Evolutionary conservation across 2,113 vertebrate genomes (phyloP), one percentile per base, ranked within the genome.

Genomic region (Motacilla tschutschensis): DNA sequence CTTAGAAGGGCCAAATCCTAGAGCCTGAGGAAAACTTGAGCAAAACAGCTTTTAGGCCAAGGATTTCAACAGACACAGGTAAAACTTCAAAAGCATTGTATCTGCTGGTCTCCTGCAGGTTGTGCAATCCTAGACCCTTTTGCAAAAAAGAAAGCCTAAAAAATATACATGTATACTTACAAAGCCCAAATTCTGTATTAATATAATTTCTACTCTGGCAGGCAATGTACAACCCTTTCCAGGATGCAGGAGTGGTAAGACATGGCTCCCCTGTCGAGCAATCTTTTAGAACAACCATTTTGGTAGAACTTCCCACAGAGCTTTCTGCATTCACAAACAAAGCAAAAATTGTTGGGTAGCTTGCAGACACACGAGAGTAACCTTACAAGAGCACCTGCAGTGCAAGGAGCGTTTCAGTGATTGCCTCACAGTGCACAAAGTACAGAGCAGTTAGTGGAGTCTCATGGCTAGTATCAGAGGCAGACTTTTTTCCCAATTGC

Each of bases 201-300:
- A 51, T 25, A 12, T 71, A 66, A 28, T 79, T 89, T 55, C 14
- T 12, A 41, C n/a, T 26, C 41, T 15, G 29, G 18, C 26, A 70
- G 40, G 21, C 58, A 62, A 29, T 29, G 58, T 51, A 47, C 0
- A 2, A 22, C 8, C 8, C 15, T 33, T 24, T 36, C 16, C 14
- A 12, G 31, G 14, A 44, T 4, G 4, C 6, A 18, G 13, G 9
- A 83, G 13, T 24, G 5, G 10, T 58, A 47, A 85, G 24, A 33
- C 29, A 19, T 1, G 7, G 15, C 17, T 69, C 13, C 29, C 28
- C n/a, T 0, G 0, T 43, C 22, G 57, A 58, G 58, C 4, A 33
- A 3, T 44, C 24, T 43, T 43, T 62, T 26, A 19, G 16, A 19
- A 64, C 20, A 69, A 44, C 5, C 7, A 17, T 29, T 67, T 38